A percentile compares a stretch with the other conserved stretches of the same genome.
Conservation (phyloP, 2,888 invertebrate species). For the Epicampocera succincta region DNA sequence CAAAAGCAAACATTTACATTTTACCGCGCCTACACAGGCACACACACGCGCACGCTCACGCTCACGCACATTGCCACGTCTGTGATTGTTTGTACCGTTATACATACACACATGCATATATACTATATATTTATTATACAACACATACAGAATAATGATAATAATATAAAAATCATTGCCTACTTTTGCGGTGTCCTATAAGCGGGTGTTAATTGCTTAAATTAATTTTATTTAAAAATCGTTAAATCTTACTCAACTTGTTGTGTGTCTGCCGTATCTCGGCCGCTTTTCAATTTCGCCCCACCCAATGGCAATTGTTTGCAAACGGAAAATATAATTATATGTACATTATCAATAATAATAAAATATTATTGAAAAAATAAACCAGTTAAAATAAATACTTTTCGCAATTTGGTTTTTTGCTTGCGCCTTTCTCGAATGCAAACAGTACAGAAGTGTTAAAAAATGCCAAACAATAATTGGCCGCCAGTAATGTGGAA, state of each 20-base stretch:
- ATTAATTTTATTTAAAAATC: slow-evolving; percentile 67
- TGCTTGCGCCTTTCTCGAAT: slow-evolving; percentile 1
- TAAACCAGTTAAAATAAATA: slow-evolving; percentile 22
- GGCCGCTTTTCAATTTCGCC: slow-evolving; percentile 10
- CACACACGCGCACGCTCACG: neutral
- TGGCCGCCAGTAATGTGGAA: slow-evolving; percentile 38
- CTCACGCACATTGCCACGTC: neutral
- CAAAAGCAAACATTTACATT: neutral
- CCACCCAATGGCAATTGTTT: slow-evolving; percentile 30
- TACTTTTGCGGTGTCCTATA: slow-evolving; percentile 58
- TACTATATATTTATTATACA: neutral
- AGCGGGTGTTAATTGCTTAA: slow-evolving; percentile 67
- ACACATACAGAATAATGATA: neutral
- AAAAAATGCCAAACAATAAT: slow-evolving; percentile 24
- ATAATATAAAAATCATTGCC: slow-evolving; percentile 39
- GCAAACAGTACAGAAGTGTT: slow-evolving; percentile 21
- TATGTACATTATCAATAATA: slow-evolving; percentile 46
- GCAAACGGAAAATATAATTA: slow-evolving; percentile 43
- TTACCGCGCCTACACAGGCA: neutral
- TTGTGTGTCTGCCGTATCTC: slow-evolving; percentile 34
- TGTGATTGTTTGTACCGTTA: neutral
- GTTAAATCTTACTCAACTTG: slow-evolving; percentile 60
- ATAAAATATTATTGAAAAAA: slow-evolving; percentile 29
- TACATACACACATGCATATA: neutral
- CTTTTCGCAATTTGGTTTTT: neutral